These are phyloP conservation scores for Meandrina meandrites DNA, from an alignment of 92 coral and sea anemone genomes.

Conservation along the genomic window DNA sequence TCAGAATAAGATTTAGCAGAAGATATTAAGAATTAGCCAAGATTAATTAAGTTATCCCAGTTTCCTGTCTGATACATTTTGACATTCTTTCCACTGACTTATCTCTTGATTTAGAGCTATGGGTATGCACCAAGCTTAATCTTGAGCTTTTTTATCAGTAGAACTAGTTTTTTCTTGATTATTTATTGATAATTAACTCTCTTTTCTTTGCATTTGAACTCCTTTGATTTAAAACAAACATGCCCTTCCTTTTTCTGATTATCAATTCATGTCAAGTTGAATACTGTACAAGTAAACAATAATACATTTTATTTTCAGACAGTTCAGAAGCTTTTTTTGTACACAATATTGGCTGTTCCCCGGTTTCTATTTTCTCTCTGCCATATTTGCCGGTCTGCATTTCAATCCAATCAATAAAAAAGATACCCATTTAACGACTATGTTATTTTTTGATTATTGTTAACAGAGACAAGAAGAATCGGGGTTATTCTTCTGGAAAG, in stretches of 20 bases:
- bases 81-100: not conserved
- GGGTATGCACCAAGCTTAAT: not conserved
- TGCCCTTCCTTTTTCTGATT: not conserved
- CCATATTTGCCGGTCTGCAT: not conserved
- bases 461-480: conserved; percentile 82
- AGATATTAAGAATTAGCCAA: not conserved
- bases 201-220: not conserved
- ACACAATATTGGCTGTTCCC: not conserved
- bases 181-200: not conserved
- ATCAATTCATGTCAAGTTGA: not conserved
- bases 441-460: not conserved
- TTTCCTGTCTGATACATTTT: not conserved
- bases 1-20: not conserved
- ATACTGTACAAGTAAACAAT: not conserved
- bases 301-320: not conserved
- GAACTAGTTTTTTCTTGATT: not conserved
- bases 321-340: not conserved
- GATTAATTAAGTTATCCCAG: not conserved
- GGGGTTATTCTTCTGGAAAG: conserved; percentile 88
- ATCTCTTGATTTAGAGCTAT: not conserved
- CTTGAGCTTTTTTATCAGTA: not conserved
- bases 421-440: not conserved
- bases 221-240: not conserved
- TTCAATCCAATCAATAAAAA: not conserved
- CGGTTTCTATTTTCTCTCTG: not conserved